phyloP scores from a whole-genome alignment of 2,888 invertebrate genomes.

The Hartigia nigra region DNA sequence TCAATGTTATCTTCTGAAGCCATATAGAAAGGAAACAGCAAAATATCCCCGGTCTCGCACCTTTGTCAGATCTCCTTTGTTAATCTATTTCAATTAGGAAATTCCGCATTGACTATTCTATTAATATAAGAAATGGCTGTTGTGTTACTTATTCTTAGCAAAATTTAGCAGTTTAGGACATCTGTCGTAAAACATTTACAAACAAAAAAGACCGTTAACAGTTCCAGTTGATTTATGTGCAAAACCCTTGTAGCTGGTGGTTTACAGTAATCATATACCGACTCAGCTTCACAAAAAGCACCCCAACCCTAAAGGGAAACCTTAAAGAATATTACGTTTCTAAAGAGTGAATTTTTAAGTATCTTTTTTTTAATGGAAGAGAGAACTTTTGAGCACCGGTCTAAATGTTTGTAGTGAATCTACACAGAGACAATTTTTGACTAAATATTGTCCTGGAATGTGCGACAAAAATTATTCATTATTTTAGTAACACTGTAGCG shows the following conservation, averaged over 20 bases:
- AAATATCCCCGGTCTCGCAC: slow-evolving; percentile 7
- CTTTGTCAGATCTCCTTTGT: slow-evolving; percentile 5
- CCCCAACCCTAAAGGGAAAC: slow-evolving; percentile 10
- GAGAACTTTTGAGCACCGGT: neutral
- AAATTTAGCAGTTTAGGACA: slow-evolving; percentile 1
- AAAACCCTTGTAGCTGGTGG: neutral
- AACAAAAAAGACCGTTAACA: slow-evolving; percentile 1
- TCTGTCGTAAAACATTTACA: slow-evolving; percentile 10
- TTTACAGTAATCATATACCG: slow-evolving; percentile 8
- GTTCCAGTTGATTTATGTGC: slow-evolving; percentile 8
- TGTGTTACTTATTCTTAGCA: slow-evolving; percentile 12
- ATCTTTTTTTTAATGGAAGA: neutral
- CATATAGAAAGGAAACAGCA: neutral
- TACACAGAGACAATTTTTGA: no score
- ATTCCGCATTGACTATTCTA: neutral
- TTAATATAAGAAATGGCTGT: slow-evolving; percentile 11
- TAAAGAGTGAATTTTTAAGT: neutral
- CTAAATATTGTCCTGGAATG: no score
- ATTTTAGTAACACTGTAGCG: no score
- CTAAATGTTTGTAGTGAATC: neutral
- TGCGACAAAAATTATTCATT: no score
- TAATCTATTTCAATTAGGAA: neutral
- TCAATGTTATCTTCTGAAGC: neutral
- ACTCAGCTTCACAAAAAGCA: slow-evolving; percentile 1
- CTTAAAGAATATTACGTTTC: neutral